These are phyloP conservation scores for Tinamus major DNA, from an alignment of 2,797 vertebrate genomes.

Conservation along the genomic window DNA sequence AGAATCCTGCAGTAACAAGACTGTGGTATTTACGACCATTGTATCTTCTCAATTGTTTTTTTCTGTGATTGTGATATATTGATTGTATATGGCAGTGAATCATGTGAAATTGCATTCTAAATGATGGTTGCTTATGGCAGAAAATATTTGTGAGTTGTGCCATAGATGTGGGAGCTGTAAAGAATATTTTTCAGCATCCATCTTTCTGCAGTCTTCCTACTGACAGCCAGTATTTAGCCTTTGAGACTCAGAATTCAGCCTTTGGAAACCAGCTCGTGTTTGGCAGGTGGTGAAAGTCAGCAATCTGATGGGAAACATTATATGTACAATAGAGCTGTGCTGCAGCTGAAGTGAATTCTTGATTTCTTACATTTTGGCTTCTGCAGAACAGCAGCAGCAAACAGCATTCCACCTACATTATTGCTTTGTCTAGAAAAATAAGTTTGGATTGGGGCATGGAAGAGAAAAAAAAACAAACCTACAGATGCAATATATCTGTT, in stretches of 20 bases:
- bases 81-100: slow-evolving; percentile 13
- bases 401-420: not conserved
- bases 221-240: slow-evolving; percentile 47
- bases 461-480: not conserved
- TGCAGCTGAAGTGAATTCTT: slow-evolving; percentile 5
- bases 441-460: not conserved
- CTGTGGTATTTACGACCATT: slow-evolving; percentile 3
- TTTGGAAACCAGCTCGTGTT: not conserved
- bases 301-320: not conserved
- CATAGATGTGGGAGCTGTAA: not conserved
- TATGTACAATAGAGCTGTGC: not conserved
- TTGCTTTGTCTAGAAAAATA: not conserved
- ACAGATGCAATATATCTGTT: not conserved
- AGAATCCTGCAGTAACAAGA: not conserved
- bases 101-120: slow-evolving; percentile 44
- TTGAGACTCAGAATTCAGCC: slow-evolving; percentile 20
- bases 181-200: slow-evolving; percentile 2
- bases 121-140: slow-evolving; percentile 29
- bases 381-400: not conserved
- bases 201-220: slow-evolving; percentile 20
- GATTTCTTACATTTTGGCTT: slow-evolving; percentile 10
- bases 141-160: slow-evolving; percentile 2
- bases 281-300: slow-evolving; percentile 20
- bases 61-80: slow-evolving; percentile 36
- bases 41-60: slow-evolving; percentile 27